These are phyloP conservation scores for Danio tinwini DNA, from an alignment of 2,797 vertebrate genomes.

Conservation along the genomic window DNA sequence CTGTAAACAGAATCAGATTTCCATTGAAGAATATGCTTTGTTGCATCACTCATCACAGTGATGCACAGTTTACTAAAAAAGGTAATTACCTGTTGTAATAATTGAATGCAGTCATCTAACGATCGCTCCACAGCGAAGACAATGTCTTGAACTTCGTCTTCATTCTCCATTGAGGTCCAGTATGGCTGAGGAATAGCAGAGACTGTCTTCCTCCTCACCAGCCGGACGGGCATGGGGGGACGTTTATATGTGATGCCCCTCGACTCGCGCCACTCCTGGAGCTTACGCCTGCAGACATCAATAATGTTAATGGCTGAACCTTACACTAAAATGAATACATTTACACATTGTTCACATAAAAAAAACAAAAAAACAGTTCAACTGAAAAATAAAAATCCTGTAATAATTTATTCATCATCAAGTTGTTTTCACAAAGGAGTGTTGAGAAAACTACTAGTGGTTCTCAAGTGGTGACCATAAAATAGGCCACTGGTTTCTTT, in stretches of 20 bases:
- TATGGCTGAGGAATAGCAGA: slow-evolving; percentile 64
- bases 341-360: too few species aligned
- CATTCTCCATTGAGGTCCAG: slow-evolving; percentile 74
- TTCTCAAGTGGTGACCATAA: background rate
- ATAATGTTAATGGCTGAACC: background rate
- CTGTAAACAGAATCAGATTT: background rate
- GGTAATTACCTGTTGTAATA: slow-evolving; percentile 78
- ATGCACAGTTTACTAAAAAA: background rate
- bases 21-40: background rate
- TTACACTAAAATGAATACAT: background rate
- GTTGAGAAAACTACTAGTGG: too few species aligned
- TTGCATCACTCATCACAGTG: background rate
- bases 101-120: slow-evolving; percentile 82
- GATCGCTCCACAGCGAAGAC: slow-evolving; percentile 74
- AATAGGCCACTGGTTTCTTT: too few species aligned
- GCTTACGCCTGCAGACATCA: slow-evolving; percentile 77
- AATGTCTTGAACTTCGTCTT: slow-evolving; percentile 76
- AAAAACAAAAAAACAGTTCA: too few species aligned
- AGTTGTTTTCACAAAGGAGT: too few species aligned
- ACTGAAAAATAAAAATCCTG: background rate
- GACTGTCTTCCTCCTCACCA: slow-evolving; percentile 64
- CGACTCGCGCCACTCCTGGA: slow-evolving; percentile 86
- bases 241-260: slow-evolving; percentile 91
- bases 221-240: slow-evolving; percentile 81
- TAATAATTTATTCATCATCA: background rate